Conservation (phyloP, 2,888 invertebrate genomes). For the Polyommatus icarus region DNA sequence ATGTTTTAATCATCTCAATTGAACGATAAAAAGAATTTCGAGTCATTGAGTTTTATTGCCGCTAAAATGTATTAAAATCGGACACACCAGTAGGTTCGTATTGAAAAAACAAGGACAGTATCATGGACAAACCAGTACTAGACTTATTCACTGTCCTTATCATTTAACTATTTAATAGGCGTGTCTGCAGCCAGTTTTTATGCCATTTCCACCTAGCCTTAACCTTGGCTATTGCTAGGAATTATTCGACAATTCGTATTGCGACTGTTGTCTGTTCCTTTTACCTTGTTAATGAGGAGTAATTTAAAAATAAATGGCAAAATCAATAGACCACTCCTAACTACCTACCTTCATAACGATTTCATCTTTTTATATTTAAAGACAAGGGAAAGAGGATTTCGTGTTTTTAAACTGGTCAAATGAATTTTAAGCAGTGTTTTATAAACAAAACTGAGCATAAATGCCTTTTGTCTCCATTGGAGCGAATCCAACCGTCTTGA, state of each 20-base stretch:
- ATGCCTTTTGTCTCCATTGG: neutral
- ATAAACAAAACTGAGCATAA: conserved; percentile 6
- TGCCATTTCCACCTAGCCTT: conserved; percentile 4
- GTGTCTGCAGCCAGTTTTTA: conserved; percentile 24
- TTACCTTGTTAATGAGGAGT: neutral
- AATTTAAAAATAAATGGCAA: neutral
- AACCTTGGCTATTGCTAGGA: conserved; percentile 17
- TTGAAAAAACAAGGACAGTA: neutral
- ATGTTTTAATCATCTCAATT: neutral
- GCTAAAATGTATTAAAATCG: neutral
- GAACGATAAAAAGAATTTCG: conserved; percentile 5
- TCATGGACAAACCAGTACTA: neutral
- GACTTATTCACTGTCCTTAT: conserved; percentile 25
- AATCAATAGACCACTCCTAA: neutral
- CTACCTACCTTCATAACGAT: neutral
- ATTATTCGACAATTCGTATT: conserved; percentile 1
- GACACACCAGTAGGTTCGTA: neutral
- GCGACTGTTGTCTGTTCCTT: neutral
- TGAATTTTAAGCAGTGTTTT: neutral
- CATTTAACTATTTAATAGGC: conserved; percentile 24
- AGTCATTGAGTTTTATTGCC: neutral
- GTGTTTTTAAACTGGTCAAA: neutral
- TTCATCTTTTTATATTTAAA: neutral
- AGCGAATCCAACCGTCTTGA: conserved; percentile 7
- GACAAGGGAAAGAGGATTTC: neutral